A percentile compares a stretch with the other conserved stretches of the same genome.
Conservation (phyloP, 2,888 invertebrate species). For the Torymus auratus region DNA sequence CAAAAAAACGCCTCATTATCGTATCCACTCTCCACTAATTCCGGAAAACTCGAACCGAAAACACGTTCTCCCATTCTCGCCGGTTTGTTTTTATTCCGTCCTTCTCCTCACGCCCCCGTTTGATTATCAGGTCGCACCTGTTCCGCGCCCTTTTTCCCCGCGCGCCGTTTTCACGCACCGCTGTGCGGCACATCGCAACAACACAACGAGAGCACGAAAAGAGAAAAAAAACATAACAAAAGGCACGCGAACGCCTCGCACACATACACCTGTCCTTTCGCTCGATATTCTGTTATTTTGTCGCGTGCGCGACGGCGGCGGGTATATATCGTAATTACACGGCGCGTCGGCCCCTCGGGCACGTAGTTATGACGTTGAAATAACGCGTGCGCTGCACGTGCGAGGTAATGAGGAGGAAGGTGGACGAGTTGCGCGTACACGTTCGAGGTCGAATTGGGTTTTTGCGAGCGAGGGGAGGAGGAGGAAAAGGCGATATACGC, state of each 20-base stretch:
- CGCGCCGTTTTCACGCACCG: slow-evolving; percentile 47
- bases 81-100: neutral
- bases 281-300: slow-evolving; percentile 25
- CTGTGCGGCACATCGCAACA: slow-evolving; percentile 18
- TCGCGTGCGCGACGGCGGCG: slow-evolving; percentile 15
- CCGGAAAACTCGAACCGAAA: no score
- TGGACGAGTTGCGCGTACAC: no score
- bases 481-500: no score
- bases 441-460: neutral
- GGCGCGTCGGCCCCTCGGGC: neutral
- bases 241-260: neutral
- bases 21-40: no score
- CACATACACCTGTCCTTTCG: neutral
- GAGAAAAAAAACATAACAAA: neutral
- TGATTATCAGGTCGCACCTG: slow-evolving; percentile 50
- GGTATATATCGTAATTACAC: slow-evolving; percentile 17
- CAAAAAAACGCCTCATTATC: no score
- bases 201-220: neutral
- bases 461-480: no score
- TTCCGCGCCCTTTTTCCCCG: slow-evolving; percentile 31
- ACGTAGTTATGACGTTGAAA: slow-evolving; percentile 16
- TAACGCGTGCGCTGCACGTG: neutral
- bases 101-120: neutral
- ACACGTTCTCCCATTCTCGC: neutral
- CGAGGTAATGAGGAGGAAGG: no score